These are phyloP conservation scores for Paramuricea clavata DNA, from an alignment of 92 coral and sea anemone genomes.

Conservation along the genomic window DNA sequence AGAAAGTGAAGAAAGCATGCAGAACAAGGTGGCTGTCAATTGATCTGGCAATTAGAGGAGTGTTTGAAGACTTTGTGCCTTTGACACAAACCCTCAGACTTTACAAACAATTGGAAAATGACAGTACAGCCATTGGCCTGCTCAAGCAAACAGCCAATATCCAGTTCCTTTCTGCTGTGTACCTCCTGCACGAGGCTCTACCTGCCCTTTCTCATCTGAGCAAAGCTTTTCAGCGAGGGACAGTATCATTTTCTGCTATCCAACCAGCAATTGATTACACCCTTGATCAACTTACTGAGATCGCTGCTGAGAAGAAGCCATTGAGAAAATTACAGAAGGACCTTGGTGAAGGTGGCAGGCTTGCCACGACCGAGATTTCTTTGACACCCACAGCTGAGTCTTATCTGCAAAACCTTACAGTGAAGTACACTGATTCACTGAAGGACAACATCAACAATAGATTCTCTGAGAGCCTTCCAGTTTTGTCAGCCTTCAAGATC, in stretches of 20 bases:
- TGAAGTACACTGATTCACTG: background rate
- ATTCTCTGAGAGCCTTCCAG: conserved; percentile 32
- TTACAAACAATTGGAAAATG: conserved; percentile 63
- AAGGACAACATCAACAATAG: background rate
- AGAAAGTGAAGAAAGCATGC: conserved; percentile 72
- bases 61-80: conserved; percentile 77
- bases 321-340: conserved; percentile 51
- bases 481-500: conserved; percentile 65
- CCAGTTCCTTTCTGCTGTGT: conserved; percentile 65
- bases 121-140: conserved; percentile 72
- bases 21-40: conserved; percentile 76
- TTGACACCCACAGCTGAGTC: conserved; percentile 45
- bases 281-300: conserved; percentile 47
- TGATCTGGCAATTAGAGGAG: conserved; percentile 70
- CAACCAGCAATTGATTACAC: conserved; percentile 70
- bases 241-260: conserved; percentile 73
- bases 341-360: conserved; percentile 68
- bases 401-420: conserved; percentile 52
- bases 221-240: conserved; percentile 72
- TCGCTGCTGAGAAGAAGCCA: conserved; percentile 57
- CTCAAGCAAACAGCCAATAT: conserved; percentile 60
- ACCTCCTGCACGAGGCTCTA: conserved; percentile 52
- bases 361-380: conserved; percentile 44
- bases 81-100: conserved; percentile 68
- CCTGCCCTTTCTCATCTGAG: conserved; percentile 74